A percentile compares a stretch with the other conserved stretches of the same genome.
Conservation (phyloP, 2,797 vertebrate genomes). For the Peromyscus melanophrys region DNA sequence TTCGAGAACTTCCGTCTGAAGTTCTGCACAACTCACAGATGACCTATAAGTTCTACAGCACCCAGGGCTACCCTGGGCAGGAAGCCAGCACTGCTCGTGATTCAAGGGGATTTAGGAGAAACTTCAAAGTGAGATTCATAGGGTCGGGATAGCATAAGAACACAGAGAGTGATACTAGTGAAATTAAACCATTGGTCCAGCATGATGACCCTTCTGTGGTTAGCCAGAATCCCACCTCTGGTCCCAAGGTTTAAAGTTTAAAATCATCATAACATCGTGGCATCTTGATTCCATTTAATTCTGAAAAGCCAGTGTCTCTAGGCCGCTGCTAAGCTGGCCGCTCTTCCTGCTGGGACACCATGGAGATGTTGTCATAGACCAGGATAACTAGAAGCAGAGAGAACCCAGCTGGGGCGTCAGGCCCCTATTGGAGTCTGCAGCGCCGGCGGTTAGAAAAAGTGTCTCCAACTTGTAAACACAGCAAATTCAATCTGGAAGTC, state of each 20-base stretch:
- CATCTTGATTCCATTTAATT: constrained; percentile 56
- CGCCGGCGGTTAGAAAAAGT: constrained; percentile 80
- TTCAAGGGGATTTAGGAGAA: background rate
- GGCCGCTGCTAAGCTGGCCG: background rate
- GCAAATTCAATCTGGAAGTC: constrained; percentile 84
- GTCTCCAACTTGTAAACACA: constrained; percentile 84
- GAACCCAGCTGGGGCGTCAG: constrained; percentile 31
- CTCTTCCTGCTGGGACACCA: background rate
- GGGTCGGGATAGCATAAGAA: background rate
- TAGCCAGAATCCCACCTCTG: background rate
- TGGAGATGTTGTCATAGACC: background rate
- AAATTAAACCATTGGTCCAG: background rate
- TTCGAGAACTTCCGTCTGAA: background rate
- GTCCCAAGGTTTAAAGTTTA: constrained; percentile 60
- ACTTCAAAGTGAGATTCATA: background rate
- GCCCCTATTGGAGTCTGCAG: background rate
- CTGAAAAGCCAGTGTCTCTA: constrained; percentile 21
- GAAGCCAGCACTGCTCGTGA: background rate
- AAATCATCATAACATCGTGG: constrained; percentile 13
- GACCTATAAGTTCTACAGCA: background rate
- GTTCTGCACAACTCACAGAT: background rate
- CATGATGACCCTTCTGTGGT: background rate
- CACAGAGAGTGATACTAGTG: background rate
- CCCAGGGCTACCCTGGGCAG: background rate
- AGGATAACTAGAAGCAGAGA: constrained; percentile 51